Conservation (phyloP, 1,140 invertebrate genomes). For the Macrocentrus cingulum region DNA sequence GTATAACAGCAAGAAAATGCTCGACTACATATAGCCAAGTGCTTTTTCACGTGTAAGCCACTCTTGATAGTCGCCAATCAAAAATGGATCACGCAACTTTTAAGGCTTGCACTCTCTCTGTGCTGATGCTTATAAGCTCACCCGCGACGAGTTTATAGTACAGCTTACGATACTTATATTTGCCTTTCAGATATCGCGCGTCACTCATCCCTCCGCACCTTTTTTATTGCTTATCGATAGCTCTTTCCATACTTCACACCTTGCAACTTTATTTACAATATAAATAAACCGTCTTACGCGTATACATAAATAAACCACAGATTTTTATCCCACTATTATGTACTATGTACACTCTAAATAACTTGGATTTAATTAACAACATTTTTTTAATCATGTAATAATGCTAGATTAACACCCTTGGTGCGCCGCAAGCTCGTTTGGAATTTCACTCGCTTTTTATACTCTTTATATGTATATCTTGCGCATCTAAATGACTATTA, state of each 20-base stretch:
- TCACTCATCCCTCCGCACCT: neutral
- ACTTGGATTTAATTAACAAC: conserved; percentile 49
- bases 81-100: conserved; percentile 43
- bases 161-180: conserved; percentile 14
- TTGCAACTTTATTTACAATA: no score
- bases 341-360: conserved; percentile 13
- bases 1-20: no score
- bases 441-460: conserved; percentile 21
- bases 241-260: neutral
- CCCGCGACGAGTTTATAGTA: conserved; percentile 16
- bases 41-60: conserved; percentile 10
- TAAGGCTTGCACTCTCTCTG: neutral
- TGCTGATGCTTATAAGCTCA: neutral
- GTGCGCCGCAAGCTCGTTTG: conserved; percentile 22
- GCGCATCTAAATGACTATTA: conserved; percentile 15
- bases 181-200: neutral
- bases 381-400: conserved; percentile 44
- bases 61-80: conserved; percentile 36
- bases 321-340: conserved; percentile 33
- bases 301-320: neutral
- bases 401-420: conserved; percentile 46
- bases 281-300: neutral
- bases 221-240: neutral
- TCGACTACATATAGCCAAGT: no score
- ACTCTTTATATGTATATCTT: conserved; percentile 7